A percentile compares a stretch with the other conserved stretches of the same genome.
These are phyloP conservation scores for Beris morrisii DNA, from an alignment of 2,888 invertebrate genomes.

Conservation along the genomic window DNA sequence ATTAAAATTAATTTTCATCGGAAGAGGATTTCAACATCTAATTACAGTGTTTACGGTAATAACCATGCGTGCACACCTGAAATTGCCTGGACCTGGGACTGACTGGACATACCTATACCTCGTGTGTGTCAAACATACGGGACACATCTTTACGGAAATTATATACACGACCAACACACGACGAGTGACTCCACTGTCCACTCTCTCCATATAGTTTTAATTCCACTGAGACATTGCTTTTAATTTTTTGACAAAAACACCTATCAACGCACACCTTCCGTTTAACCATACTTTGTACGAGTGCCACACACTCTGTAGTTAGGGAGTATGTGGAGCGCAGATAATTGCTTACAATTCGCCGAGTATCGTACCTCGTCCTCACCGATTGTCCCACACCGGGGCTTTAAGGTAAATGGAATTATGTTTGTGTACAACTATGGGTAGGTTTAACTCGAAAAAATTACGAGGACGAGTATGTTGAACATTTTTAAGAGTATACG, in stretches of 20 bases:
- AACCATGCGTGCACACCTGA: conserved; percentile 29
- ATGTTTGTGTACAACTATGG: no score
- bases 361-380: background rate
- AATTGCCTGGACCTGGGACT: conserved; percentile 8
- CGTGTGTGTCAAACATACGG: background rate
- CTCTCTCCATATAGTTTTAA: background rate
- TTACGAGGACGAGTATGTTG: conserved; percentile 8
- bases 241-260: background rate
- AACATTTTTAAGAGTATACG: conserved; percentile 13
- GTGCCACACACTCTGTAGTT: background rate
- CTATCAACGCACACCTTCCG: conserved; percentile 8
- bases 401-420: no score
- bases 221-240: conserved; percentile 9
- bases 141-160: background rate
- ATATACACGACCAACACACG: background rate
- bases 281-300: background rate
- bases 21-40: conserved; percentile 28
- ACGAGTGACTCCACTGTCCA: background rate
- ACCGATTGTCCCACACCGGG: no score
- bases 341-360: conserved; percentile 22
- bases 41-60: conserved; percentile 35
- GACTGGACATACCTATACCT: background rate
- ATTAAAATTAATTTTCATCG: conserved; percentile 35
- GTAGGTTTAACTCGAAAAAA: no score
- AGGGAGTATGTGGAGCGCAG: no score